phyloP scores from a whole-genome alignment of 2,797 vertebrate species.

The Dromococcyx pavoninus region DNA sequence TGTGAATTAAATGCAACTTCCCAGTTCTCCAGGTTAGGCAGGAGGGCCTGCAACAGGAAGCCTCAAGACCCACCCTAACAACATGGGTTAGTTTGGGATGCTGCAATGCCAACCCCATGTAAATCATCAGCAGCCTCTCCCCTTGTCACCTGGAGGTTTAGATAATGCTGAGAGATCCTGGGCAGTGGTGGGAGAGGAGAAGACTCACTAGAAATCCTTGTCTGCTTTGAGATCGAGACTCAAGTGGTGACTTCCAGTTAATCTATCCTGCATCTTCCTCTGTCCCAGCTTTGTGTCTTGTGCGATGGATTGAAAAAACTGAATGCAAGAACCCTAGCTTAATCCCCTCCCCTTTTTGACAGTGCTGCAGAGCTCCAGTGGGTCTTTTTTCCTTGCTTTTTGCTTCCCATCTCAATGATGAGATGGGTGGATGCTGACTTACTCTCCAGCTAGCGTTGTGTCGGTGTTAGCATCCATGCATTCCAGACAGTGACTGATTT shows the following conservation, averaged over 20 bases:
- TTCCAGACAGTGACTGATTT: neutral
- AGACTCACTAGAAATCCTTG: neutral
- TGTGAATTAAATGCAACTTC: neutral
- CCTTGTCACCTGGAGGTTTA: neutral
- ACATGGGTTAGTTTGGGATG: neutral
- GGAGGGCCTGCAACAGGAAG: neutral
- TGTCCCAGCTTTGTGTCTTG: neutral
- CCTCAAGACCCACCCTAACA: neutral
- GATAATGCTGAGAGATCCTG: neutral
- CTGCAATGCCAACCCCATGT: neutral
- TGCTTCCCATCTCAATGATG: neutral
- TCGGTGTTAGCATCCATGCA: neutral
- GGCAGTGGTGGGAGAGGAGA: neutral
- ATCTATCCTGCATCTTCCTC: neutral
- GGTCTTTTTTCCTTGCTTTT: neutral
- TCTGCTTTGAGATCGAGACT: neutral
- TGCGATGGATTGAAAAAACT: rapidly evolving
- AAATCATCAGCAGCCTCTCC: neutral
- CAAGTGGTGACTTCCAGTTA: neutral
- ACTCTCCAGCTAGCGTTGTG: rapidly evolving
- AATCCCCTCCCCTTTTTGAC: neutral
- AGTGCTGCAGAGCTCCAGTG: neutral
- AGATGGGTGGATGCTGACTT: neutral
- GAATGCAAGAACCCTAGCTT: neutral
- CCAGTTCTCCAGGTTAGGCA: neutral